These are phyloP conservation scores for Caradrina clavipalpis DNA, from an alignment of 2,888 invertebrate species.

Conservation along the genomic window DNA sequence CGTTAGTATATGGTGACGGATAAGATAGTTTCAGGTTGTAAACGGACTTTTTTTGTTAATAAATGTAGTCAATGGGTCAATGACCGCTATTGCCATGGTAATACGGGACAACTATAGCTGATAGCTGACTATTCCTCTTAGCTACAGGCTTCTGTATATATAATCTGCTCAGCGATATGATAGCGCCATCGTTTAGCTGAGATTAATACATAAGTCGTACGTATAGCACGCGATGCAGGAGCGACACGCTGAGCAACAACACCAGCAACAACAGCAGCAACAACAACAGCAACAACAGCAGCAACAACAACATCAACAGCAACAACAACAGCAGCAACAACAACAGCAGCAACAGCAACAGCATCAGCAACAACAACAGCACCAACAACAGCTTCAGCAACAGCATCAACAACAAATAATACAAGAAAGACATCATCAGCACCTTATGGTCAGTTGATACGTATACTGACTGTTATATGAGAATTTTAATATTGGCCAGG, in stretches of 20 bases:
- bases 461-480: conserved; percentile 26
- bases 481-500: not conserved
- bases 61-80: not conserved
- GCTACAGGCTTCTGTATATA: conserved; percentile 14
- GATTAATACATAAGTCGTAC: conserved; percentile 56
- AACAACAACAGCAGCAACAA: conserved; percentile 62
- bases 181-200: conserved; percentile 7
- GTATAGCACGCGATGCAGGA: conserved; percentile 67
- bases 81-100: not conserved
- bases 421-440: conserved; percentile 77
- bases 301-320: conserved; percentile 24
- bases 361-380: conserved; percentile 10
- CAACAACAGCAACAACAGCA: conserved; percentile 13
- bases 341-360: conserved; percentile 43
- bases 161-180: conserved; percentile 29
- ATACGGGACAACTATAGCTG: conserved; percentile 5
- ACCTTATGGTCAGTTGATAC: conserved; percentile 67
- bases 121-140: conserved; percentile 13
- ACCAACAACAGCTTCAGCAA: conserved; percentile 56
- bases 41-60: too few species aligned
- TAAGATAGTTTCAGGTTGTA: too few species aligned
- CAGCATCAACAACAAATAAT: conserved; percentile 73
- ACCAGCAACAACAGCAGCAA: conserved; percentile 55
- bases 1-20: not conserved
- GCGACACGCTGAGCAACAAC: conserved; percentile 65